Evolutionary conservation across 2,113 vertebrate genomes (phyloP), one percentile per base, ranked within the genome.

Genomic region (Synchiropus splendidus): DNA sequence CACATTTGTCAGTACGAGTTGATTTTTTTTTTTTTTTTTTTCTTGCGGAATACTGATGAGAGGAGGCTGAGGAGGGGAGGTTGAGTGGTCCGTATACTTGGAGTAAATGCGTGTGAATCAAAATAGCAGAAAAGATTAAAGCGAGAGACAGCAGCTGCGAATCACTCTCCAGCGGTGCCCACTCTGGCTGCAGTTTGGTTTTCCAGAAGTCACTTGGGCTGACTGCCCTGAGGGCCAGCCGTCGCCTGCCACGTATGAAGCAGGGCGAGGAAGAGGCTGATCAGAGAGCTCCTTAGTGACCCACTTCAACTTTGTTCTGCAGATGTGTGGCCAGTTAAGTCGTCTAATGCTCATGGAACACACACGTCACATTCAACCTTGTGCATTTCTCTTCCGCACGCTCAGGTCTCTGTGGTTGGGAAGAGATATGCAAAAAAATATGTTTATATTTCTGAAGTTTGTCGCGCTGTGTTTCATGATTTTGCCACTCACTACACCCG

Each of bases 31-130:
- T 57, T n/a, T n/a, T n/a, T n/a, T n/a, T n/a, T n/a, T n/a, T n/a
- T n/a, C n/a, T 58, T 42, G 66, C 59, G 49, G 79, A 84, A 85
- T 84, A 84, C 80, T 76, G 77, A 86, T 84, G 77, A 80, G 47
- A 36, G 17, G 37, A 54, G 36, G 41, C 33, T 15, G 10, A 18
- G 18, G 46, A 21, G n/a, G n/a, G n/a, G n/a, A n/a, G n/a, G 31
- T 33, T 16, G 21, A 34, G 18, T 51, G 42, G 31, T 13, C 21
- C 12, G 15, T 27, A 42, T 27, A 27, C 18, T 36, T 33, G 39
- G 33, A 11, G 38, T 42, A 44, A 43, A 48, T 38, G 30, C 43
- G 21, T 40, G 35, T 9, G n/a, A 49, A 37, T 54, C 38, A 55
- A 45, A 42, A 37, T 59, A 48, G 61, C 42, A 58, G 52, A 52